phyloP scores from a whole-genome alignment of 2,888 invertebrate species.

The Ophioninae sp. region DNA sequence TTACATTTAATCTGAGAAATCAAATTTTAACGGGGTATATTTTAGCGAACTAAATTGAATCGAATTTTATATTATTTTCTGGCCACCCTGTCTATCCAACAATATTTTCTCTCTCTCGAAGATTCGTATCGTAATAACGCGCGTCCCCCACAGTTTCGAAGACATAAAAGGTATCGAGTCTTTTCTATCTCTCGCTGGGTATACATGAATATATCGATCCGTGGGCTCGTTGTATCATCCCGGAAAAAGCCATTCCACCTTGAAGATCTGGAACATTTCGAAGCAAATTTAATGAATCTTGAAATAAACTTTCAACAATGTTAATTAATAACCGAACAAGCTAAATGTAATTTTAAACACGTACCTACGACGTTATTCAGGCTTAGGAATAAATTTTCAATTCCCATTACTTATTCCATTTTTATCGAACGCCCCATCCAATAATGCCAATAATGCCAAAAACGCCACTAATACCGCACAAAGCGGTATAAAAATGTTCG shows the following conservation, averaged over 20 bases:
- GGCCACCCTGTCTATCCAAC: conserved; percentile 1
- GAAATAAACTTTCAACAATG: too few relatives aligned
- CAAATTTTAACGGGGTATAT: too few relatives aligned
- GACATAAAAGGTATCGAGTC: conserved; percentile 50
- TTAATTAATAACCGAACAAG: too few relatives aligned
- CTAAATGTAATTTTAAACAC: too few relatives aligned
- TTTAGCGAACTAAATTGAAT: too few relatives aligned
- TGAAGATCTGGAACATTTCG: conserved; percentile 33
- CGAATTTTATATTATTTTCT: neutral
- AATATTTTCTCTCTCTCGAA: conserved; percentile 5
- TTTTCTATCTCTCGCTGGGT: conserved; percentile 47
- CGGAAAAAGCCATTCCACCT: conserved; percentile 2
- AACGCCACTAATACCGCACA: neutral
- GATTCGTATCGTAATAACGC: conserved; percentile 46
- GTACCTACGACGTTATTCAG: too few relatives aligned
- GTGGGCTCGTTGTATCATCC: conserved; percentile 49
- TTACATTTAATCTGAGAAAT: too few relatives aligned
- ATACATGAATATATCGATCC: conserved; percentile 55
- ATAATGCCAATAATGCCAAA: too few relatives aligned
- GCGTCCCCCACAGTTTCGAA: conserved; percentile 40
- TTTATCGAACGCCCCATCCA: too few relatives aligned
- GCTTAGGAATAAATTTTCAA: too few relatives aligned
- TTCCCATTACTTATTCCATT: too few relatives aligned
- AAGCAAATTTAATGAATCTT: too few relatives aligned
- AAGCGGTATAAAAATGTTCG: neutral